Evolutionary conservation across 2,797 vertebrate genomes (phyloP).

Genomic region (Arnoldichthys spilopterus): DNA sequence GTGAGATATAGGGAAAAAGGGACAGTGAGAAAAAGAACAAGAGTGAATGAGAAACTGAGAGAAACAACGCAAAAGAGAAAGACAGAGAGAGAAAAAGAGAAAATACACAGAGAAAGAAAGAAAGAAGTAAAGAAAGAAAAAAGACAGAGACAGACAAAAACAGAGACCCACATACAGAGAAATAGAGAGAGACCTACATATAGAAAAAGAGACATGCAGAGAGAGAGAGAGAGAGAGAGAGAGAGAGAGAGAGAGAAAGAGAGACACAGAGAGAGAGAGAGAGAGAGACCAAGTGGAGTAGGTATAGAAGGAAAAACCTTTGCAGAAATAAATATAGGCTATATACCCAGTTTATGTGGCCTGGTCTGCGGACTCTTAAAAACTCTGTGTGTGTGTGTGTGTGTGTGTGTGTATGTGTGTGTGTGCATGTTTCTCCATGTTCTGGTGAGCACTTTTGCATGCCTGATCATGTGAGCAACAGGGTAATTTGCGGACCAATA

Average conservation of each 20-base stretch:
- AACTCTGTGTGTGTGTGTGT: constrained; percentile 12
- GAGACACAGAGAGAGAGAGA: constrained; percentile 60
- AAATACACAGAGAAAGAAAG: constrained; percentile 35
- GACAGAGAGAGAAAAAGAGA: constrained; percentile 5
- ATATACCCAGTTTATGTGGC: constrained; percentile 6
- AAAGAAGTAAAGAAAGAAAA: constrained; percentile 25
- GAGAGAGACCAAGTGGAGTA: constrained; percentile 22
- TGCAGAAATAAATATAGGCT: constrained; percentile 22
- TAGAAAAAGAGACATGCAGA: neutral
- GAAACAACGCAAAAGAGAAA: neutral
- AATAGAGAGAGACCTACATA: constrained; percentile 58
- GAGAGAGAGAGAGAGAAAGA: neutral
- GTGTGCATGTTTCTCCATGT: constrained; percentile 1
- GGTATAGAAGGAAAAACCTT: constrained; percentile 4
- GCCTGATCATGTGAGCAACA: constrained; percentile 73
- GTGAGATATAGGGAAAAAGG: neutral
- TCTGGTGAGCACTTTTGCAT: constrained; percentile 56
- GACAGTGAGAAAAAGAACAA: neutral
- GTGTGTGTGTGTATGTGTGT: constrained; percentile 24
- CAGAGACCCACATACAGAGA: neutral
- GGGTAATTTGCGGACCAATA: constrained; percentile 64
- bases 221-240: too few species aligned
- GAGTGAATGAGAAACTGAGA: constrained; percentile 57
- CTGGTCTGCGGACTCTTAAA: neutral
- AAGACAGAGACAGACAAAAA: constrained; percentile 46